phyloP scores from a whole-genome alignment of 2,888 invertebrate genomes.

The Odontomyia ornata region DNA sequence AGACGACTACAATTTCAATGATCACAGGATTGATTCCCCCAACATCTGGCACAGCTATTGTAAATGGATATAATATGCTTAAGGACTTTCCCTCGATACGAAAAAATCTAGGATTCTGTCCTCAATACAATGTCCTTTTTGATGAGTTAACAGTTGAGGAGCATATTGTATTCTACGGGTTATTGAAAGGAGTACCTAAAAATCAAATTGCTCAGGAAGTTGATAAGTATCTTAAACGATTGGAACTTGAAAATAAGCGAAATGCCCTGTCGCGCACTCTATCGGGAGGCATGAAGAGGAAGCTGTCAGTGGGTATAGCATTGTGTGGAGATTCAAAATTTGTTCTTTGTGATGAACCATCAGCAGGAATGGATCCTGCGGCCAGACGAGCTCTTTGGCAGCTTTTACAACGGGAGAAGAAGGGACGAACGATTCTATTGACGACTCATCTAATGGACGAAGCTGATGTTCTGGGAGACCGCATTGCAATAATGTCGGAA shows the following conservation, averaged over 20 bases:
- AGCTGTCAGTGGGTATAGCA: constrained; percentile 77
- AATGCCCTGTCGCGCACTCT: constrained; percentile 67
- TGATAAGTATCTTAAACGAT: constrained; percentile 68
- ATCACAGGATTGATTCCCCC: constrained; percentile 78
- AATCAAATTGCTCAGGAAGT: constrained; percentile 68
- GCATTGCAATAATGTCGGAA: constrained; percentile 87
- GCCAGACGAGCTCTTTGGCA: constrained; percentile 88
- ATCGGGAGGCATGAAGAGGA: constrained; percentile 76
- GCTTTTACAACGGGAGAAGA: constrained; percentile 76
- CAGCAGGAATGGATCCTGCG: constrained; percentile 85
- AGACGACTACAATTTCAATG: constrained; percentile 91
- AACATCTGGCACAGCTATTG: constrained; percentile 71
- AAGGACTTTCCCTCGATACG: constrained; percentile 70
- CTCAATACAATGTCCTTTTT: constrained; percentile 84
- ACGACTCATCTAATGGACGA: constrained; percentile 93
- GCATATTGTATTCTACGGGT: constrained; percentile 81
- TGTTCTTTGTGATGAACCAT: constrained; percentile 75
- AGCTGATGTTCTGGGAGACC: constrained; percentile 85
- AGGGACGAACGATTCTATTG: constrained; percentile 79
- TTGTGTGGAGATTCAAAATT: constrained; percentile 76
- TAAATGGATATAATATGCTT: constrained; percentile 75
- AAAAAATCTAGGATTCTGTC: constrained; percentile 77
- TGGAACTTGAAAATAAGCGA: constrained; percentile 72
- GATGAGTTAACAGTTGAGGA: constrained; percentile 80
- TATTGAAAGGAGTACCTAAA: constrained; percentile 71